These are phyloP conservation scores for Tetraneura akinire DNA, from an alignment of 1,140 invertebrate species.

Conservation along the genomic window DNA sequence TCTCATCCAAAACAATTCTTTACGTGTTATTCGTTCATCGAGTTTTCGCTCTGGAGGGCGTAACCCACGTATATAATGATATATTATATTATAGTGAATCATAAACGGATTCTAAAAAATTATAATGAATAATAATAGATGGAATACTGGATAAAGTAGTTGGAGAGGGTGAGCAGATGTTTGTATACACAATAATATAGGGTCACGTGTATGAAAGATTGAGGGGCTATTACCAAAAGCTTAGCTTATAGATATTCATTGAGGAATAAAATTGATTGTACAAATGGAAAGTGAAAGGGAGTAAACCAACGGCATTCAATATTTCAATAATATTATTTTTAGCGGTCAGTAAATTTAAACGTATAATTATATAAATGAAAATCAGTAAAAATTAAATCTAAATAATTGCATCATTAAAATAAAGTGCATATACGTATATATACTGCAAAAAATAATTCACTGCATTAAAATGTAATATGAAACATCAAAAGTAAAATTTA, in stretches of 20 bases:
- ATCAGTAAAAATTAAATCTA: not conserved
- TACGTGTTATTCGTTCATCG: not conserved
- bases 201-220: conserved; percentile 19
- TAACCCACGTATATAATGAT: not conserved
- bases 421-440: too few relatives aligned
- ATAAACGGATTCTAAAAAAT: conserved; percentile 10
- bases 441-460: too few relatives aligned
- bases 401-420: too few relatives aligned
- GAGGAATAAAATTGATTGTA: not conserved
- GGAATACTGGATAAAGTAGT: not conserved
- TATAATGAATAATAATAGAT: conserved; percentile 33
- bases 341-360: not conserved
- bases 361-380: not conserved
- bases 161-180: conserved; percentile 25
- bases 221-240: conserved; percentile 11
- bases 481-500: not conserved
- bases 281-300: not conserved
- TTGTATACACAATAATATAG: conserved; percentile 15
- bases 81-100: not conserved
- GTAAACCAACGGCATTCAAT: not conserved
- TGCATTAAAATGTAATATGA: not conserved
- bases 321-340: not conserved
- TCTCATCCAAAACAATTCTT: not conserved
- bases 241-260: conserved; percentile 24
- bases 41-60: not conserved